These are phyloP conservation scores for Trichogramma pretiosum DNA, from an alignment of 1,140 invertebrate genomes.

Conservation along the genomic window DNA sequence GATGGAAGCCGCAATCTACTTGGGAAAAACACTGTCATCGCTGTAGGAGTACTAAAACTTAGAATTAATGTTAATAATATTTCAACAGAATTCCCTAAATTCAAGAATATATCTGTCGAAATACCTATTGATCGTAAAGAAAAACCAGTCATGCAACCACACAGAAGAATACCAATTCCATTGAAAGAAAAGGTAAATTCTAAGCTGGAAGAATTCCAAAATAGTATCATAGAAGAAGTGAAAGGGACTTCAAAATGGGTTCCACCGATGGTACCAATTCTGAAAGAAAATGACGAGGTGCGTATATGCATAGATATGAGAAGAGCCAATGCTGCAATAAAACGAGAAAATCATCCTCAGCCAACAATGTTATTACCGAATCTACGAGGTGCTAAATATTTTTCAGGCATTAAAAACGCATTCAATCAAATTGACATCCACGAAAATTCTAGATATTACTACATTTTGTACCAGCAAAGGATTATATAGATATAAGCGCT, in stretches of 20 bases:
- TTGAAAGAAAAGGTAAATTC: slow-evolving; percentile 7
- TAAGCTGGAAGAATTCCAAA: slow-evolving; percentile 15
- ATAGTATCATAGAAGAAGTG: slow-evolving; percentile 33
- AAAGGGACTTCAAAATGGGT: slow-evolving; percentile 31
- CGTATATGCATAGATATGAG: slow-evolving; percentile 37
- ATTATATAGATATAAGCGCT: slow-evolving; percentile 11
- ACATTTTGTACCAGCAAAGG: slow-evolving; percentile 14
- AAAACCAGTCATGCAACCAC: slow-evolving; percentile 21
- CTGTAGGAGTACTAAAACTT: slow-evolving; percentile 18
- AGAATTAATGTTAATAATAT: slow-evolving; percentile 5
- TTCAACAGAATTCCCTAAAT: slow-evolving; percentile 15
- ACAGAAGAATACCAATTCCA: slow-evolving; percentile 21
- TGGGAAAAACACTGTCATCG: slow-evolving; percentile 11
- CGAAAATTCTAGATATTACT: slow-evolving; percentile 2
- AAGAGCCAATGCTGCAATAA: slow-evolving; percentile 31
- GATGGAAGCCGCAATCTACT: slow-evolving; percentile 7
- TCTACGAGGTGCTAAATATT: slow-evolving; percentile 1
- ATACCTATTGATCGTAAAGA: slow-evolving; percentile 18
- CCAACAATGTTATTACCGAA: slow-evolving; percentile 6
- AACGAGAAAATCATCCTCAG: slow-evolving; percentile 9
- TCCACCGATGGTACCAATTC: slow-evolving; percentile 30
- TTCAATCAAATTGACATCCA: slow-evolving; percentile 15
- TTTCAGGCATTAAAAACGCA: slow-evolving; percentile 15
- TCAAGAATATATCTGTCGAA: slow-evolving; percentile 16
- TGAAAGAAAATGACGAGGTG: slow-evolving; percentile 29